These are phyloP conservation scores for Helicoverpa armigera DNA, from an alignment of 1,140 invertebrate species.

Conservation along the genomic window DNA sequence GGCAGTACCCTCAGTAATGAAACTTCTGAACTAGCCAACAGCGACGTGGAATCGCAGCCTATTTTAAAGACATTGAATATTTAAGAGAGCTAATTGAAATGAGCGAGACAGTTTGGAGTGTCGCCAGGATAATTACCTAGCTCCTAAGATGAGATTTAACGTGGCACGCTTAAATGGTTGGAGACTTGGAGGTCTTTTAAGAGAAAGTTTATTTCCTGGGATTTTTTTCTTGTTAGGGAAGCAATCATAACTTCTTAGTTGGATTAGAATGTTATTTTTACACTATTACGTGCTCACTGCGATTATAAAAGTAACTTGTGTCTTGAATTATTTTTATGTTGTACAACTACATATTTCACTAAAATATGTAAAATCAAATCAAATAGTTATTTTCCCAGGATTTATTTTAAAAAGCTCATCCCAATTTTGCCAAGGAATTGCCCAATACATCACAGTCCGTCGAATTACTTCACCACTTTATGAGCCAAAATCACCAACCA, in stretches of 20 bases:
- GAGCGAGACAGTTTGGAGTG: conserved; percentile 85
- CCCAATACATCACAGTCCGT: too few species aligned
- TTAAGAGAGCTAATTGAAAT: conserved; percentile 86
- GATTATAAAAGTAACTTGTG: too few species aligned
- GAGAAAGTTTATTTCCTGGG: conserved; percentile 36
- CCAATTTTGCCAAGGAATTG: too few species aligned
- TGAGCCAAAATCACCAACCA: background rate
- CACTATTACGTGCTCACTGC: too few species aligned
- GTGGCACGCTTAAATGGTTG: conserved; percentile 80
- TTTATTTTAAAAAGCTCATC: too few species aligned
- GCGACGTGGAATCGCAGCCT: conserved; percentile 77
- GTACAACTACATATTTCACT: too few species aligned
- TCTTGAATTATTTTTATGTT: too few species aligned
- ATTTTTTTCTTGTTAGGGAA: conserved; percentile 24
- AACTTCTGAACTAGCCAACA: conserved; percentile 74
- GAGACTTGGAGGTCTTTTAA: conserved; percentile 71
- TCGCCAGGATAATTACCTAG: conserved; percentile 85
- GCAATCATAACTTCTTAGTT: conserved; percentile 15
- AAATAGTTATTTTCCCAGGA: too few species aligned
- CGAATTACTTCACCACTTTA: too few species aligned
- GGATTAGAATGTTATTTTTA: background rate
- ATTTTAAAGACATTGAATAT: conserved; percentile 87
- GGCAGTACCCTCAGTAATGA: conserved; percentile 66
- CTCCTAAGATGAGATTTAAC: conserved; percentile 85
- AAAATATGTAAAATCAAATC: too few species aligned